Conservation (phyloP, 2,888 invertebrate species). For the Orthosia gracilis region DNA sequence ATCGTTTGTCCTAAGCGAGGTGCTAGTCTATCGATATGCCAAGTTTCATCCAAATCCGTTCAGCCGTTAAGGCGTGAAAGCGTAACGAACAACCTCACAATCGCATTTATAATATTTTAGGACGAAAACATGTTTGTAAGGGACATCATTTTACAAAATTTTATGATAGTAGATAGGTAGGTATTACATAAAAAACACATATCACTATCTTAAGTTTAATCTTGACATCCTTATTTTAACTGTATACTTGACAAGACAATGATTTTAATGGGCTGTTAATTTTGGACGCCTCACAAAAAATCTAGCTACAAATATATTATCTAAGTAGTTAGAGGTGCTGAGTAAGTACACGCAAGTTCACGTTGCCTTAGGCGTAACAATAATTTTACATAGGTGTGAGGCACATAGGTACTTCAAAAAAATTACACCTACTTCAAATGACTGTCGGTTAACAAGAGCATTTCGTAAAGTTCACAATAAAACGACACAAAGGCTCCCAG, state of each 20-base stretch:
- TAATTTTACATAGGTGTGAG: not conserved
- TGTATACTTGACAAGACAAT: slow-evolving; percentile 4
- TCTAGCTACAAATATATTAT: too few species aligned
- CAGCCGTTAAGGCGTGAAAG: too few species aligned
- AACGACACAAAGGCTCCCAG: too few species aligned
- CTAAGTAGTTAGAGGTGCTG: not conserved
- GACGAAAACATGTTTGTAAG: too few species aligned
- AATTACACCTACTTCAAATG: not conserved
- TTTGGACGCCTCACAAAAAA: slow-evolving; percentile 24
- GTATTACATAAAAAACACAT: too few species aligned
- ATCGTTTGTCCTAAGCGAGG: too few species aligned
- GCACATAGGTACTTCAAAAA: not conserved
- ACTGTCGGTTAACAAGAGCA: not conserved
- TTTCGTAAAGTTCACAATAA: not conserved
- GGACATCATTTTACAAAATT: too few species aligned
- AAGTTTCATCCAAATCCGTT: too few species aligned
- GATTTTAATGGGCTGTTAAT: slow-evolving; percentile 7
- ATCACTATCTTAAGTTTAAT: not conserved
- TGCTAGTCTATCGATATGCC: too few species aligned
- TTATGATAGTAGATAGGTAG: too few species aligned
- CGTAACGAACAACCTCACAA: too few species aligned
- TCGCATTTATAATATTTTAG: too few species aligned
- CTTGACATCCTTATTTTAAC: slow-evolving; percentile 6
- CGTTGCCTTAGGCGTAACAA: not conserved
- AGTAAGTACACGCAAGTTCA: slow-evolving; percentile 1